phyloP scores from a whole-genome alignment of 2,113 vertebrate genomes.

The Apus apus region DNA sequence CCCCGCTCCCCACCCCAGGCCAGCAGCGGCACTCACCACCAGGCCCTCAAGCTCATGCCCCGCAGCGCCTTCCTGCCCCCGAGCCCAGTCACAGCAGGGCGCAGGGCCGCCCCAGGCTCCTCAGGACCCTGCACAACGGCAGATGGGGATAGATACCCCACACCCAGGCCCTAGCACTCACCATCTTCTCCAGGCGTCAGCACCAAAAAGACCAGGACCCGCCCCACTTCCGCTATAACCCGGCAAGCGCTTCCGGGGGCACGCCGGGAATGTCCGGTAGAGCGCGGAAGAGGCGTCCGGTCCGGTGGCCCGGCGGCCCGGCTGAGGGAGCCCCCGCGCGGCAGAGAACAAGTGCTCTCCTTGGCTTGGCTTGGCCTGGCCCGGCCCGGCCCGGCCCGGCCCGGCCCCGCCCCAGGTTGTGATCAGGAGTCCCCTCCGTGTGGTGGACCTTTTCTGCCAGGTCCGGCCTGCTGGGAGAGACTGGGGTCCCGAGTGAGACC shows the following conservation, averaged over 20 bases:
- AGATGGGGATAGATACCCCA: conserved; percentile 82
- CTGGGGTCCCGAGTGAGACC: too few species aligned
- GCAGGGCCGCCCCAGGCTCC: too few species aligned
- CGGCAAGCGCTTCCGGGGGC: neutral
- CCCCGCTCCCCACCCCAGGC: too few species aligned
- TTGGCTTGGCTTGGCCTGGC: neutral
- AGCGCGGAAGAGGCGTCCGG: rapidly evolving
- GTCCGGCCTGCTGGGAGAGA: too few species aligned
- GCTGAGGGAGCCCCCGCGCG: too few species aligned
- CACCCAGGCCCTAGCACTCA: conserved; percentile 35
- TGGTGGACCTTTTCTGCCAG: too few species aligned
- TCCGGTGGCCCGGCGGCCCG: rapidly evolving
- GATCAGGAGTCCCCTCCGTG: too few species aligned
- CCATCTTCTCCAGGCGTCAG: conserved; percentile 81
- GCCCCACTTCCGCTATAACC: conserved; percentile 65
- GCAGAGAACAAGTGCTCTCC: too few species aligned
- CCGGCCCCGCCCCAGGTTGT: too few species aligned
- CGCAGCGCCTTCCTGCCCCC: neutral
- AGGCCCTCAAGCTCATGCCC: neutral
- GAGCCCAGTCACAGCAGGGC: neutral
- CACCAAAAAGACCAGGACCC: conserved; percentile 81
- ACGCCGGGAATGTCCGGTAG: too few species aligned
- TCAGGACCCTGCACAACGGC: rapidly evolving
- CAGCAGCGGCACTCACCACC: too few species aligned
- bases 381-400: too few species aligned